phyloP scores from a whole-genome alignment of 2,797 vertebrate genomes.

The Euthynnus affinis region DNA sequence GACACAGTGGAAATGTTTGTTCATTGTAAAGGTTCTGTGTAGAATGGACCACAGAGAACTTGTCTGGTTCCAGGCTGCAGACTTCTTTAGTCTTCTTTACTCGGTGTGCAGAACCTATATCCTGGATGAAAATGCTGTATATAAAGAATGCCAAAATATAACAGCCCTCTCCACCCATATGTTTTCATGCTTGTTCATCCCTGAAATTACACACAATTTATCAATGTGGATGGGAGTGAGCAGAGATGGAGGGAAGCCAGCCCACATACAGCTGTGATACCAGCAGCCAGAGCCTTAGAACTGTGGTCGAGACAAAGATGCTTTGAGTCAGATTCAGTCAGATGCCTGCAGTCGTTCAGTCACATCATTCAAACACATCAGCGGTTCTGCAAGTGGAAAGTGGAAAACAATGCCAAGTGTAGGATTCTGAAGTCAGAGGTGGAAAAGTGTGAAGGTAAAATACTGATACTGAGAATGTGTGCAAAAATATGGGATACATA shows the following conservation, averaged over 20 bases:
- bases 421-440: neutral
- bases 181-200: conserved; percentile 67
- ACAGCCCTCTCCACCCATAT: conserved; percentile 52
- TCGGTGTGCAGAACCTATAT: conserved; percentile 2
- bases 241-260: conserved; percentile 31
- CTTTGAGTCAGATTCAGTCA: neutral
- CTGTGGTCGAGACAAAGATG: conserved; percentile 18
- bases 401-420: neutral
- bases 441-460: neutral
- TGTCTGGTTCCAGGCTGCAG: neutral
- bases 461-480: too few species aligned
- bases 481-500: too few species aligned
- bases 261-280: conserved; percentile 17
- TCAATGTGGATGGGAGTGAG: conserved; percentile 54
- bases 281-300: neutral
- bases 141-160: conserved; percentile 34
- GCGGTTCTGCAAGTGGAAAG: neutral
- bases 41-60: neutral
- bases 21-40: neutral
- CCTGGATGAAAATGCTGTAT: conserved; percentile 40
- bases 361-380: neutral
- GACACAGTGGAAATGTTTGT: neutral
- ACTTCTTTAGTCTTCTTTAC: neutral
- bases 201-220: conserved; percentile 74
- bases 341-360: neutral